Conservation (phyloP, 2,888 invertebrate species). For the Patella depressa region DNA sequence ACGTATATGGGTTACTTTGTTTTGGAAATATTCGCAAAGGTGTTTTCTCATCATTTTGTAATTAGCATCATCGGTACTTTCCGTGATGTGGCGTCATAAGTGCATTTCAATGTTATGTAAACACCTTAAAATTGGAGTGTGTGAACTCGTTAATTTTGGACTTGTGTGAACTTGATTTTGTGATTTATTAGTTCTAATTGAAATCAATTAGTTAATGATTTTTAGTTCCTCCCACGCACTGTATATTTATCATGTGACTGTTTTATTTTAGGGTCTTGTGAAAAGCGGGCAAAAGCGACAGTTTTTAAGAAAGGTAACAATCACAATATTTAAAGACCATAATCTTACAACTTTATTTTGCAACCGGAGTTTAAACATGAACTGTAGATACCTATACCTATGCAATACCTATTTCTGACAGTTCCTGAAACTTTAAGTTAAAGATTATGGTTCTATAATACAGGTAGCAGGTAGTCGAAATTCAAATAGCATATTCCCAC, state of each 20-base stretch:
- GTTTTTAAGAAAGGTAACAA: neutral
- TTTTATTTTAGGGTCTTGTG: neutral
- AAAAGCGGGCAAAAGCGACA: neutral
- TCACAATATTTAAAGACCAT: neutral
- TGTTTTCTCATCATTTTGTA: neutral
- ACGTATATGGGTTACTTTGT: too few relatives aligned
- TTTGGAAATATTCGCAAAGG: neutral
- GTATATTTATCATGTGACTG: conserved; percentile 1
- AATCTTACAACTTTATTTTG: neutral
- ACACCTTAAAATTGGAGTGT: neutral
- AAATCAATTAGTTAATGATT: neutral
- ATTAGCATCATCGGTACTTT: neutral
- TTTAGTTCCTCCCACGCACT: neutral
- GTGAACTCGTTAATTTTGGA: neutral
- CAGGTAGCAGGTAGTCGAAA: too few relatives aligned
- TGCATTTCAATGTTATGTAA: neutral
- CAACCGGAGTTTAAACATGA: neutral
- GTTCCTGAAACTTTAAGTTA: too few relatives aligned
- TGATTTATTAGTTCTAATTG: neutral
- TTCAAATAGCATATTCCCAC: too few relatives aligned
- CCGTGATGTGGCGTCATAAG: neutral
- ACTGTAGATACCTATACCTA: neutral
- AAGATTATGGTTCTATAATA: too few relatives aligned
- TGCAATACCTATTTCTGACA: too few relatives aligned
- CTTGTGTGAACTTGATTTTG: neutral